Conservation (phyloP, 2,888 invertebrate genomes). For the Thelaira solivaga region DNA sequence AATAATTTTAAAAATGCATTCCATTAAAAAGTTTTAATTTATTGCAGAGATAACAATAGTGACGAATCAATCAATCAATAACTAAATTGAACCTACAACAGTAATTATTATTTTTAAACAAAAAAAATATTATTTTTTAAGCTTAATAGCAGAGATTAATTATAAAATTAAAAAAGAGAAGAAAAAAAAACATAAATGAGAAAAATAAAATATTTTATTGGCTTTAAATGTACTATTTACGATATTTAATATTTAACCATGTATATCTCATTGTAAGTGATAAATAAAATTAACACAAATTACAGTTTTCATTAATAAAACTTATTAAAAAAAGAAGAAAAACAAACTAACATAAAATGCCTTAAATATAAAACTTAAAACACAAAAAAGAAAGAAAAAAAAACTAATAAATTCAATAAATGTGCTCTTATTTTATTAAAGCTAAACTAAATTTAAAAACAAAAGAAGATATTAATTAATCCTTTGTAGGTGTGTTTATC, state of each 20-base stretch:
- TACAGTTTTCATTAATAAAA: constrained; percentile 56
- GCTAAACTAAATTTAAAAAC: constrained; percentile 23
- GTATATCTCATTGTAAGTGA: constrained; percentile 62
- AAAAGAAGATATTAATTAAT: constrained; percentile 38
- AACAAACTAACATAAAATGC: constrained; percentile 64
- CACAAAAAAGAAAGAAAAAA: constrained; percentile 38
- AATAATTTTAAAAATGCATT: constrained; percentile 53
- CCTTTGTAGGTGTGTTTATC: constrained; percentile 47
- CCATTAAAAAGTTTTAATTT: constrained; percentile 61
- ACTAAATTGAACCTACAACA: constrained; percentile 60
- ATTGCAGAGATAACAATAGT: constrained; percentile 41
- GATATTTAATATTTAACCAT: constrained; percentile 67
- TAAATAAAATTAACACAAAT: constrained; percentile 57
- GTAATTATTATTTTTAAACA: constrained; percentile 61
- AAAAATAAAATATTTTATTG: constrained; percentile 30
- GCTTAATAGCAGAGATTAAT: constrained; percentile 50
- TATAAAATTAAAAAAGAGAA: background rate
- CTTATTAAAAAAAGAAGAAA: constrained; percentile 63
- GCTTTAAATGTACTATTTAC: constrained; percentile 47
- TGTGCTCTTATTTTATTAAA: constrained; percentile 59
- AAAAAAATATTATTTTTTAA: constrained; percentile 39
- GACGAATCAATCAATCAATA: constrained; percentile 43
- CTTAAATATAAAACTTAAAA: constrained; percentile 53
- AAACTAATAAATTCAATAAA: constrained; percentile 54
- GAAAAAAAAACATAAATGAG: constrained; percentile 13